phyloP scores from a whole-genome alignment of 2,888 invertebrate species.

The Erannis defoliaria region DNA sequence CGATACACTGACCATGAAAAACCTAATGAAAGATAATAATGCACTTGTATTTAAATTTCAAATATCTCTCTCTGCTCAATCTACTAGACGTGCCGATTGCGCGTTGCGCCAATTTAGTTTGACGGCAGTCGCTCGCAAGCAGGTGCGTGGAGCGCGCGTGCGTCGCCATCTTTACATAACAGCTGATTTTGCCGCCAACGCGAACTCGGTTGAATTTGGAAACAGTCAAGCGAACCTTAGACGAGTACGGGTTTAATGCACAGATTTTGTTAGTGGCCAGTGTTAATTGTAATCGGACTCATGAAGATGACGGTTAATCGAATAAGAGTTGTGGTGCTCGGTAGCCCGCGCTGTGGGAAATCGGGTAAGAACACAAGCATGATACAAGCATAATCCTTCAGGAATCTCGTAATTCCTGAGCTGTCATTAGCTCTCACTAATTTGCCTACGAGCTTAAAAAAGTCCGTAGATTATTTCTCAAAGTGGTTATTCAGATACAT shows the following conservation, averaged over 20 bases:
- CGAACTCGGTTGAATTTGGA: constrained; percentile 60
- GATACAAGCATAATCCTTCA: constrained; percentile 44
- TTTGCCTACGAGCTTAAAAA: constrained; percentile 13
- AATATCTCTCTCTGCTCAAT: constrained; percentile 62
- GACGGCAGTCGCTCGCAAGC: constrained; percentile 81
- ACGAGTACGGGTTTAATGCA: constrained; percentile 56
- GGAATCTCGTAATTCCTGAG: not conserved
- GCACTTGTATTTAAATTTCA: constrained; percentile 60
- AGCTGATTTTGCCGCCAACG: constrained; percentile 75
- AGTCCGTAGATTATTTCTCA: constrained; percentile 31
- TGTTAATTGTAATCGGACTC: constrained; percentile 65
- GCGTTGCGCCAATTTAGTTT: constrained; percentile 79
- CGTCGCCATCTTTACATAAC: constrained; percentile 69
- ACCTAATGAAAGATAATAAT: constrained; percentile 48
- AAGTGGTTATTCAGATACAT: constrained; percentile 50
- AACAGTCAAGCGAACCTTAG: constrained; percentile 47
- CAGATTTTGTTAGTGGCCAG: constrained; percentile 51
- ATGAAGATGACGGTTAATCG: constrained; percentile 92
- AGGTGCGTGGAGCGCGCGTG: constrained; percentile 83
- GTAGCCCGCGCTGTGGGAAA: constrained; percentile 91
- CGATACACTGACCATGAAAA: constrained; percentile 46
- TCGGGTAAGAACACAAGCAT: constrained; percentile 91
- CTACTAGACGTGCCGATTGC: constrained; percentile 69
- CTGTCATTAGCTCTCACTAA: constrained; percentile 54
- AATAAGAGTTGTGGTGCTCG: constrained; percentile 92